A percentile compares a stretch with the other conserved stretches of the same genome.
phyloP scores from a whole-genome alignment of 2,113 vertebrate genomes.

The Misgurnus mizolepis region DNA sequence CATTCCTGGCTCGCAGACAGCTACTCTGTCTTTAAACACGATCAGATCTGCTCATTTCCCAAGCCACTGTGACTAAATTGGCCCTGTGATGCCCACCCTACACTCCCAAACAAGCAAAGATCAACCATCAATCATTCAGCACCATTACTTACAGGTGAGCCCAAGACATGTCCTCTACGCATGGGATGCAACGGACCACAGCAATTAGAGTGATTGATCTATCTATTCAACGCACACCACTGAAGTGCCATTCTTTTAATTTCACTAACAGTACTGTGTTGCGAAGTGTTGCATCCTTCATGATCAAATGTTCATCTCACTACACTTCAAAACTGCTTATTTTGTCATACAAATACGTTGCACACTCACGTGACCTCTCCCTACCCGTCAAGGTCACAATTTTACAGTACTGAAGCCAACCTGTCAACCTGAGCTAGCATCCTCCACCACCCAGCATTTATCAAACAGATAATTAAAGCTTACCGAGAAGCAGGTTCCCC shows the following conservation, averaged over 20 bases:
- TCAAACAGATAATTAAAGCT: constrained; percentile 48
- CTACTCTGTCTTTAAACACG: constrained; percentile 11
- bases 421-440: constrained; percentile 1
- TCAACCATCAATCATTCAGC: constrained; percentile 49
- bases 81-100: constrained; percentile 33
- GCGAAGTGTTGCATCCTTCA: constrained; percentile 7
- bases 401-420: constrained; percentile 2
- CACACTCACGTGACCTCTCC: neutral
- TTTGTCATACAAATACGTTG: neutral
- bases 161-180: constrained; percentile 45
- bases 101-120: constrained; percentile 10
- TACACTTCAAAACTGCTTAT: constrained; percentile 10
- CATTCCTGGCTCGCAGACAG: neutral
- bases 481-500: constrained; percentile 19
- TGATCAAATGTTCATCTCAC: neutral
- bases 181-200: constrained; percentile 22
- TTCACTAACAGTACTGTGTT: constrained; percentile 10
- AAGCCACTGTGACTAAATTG: constrained; percentile 38
- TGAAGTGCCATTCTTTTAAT: constrained; percentile 8
- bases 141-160: constrained; percentile 53
- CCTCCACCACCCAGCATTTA: constrained; percentile 41
- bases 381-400: neutral
- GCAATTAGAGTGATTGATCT: constrained; percentile 51
- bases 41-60: constrained; percentile 9
- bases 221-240: neutral